A percentile compares a stretch with the other conserved stretches of the same genome.
phyloP scores from a whole-genome alignment of 2,797 vertebrate species.

The Picus viridis region DNA sequence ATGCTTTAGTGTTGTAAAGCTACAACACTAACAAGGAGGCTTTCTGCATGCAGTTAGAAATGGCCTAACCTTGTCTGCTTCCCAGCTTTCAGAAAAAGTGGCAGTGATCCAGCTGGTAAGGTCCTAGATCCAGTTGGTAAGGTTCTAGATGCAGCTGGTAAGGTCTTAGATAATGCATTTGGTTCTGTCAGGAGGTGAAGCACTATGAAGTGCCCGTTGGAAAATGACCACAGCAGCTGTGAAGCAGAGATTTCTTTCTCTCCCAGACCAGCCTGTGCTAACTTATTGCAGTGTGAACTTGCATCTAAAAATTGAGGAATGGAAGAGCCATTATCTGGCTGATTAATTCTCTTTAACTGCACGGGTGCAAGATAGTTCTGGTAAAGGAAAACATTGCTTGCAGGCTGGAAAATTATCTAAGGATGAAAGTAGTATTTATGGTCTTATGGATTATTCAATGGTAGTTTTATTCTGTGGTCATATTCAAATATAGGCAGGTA shows the following conservation, averaged over 20 bases:
- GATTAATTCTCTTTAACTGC: neutral
- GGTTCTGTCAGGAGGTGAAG: neutral
- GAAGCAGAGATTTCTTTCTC: neutral
- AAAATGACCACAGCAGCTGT: neutral
- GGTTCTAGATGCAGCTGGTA: neutral
- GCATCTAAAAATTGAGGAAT: neutral
- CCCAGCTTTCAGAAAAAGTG: neutral
- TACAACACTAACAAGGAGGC: neutral
- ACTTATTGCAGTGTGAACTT: rapidly evolving
- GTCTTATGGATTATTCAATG: neutral
- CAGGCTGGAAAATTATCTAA: neutral
- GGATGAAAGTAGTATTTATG: neutral
- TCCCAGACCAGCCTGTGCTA: neutral
- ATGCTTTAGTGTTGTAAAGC: neutral
- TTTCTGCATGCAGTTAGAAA: neutral
- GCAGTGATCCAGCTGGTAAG: neutral
- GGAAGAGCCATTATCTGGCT: neutral
- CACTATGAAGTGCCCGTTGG: neutral
- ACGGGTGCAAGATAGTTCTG: neutral
- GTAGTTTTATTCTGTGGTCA: neutral
- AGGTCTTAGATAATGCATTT: neutral
- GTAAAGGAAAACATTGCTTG: neutral
- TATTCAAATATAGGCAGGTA: neutral
- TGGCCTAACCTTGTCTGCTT: neutral
- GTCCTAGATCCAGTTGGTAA: neutral